These are phyloP conservation scores for Hoplodrina ambigua DNA, from an alignment of 2,888 invertebrate species.

Conservation along the genomic window DNA sequence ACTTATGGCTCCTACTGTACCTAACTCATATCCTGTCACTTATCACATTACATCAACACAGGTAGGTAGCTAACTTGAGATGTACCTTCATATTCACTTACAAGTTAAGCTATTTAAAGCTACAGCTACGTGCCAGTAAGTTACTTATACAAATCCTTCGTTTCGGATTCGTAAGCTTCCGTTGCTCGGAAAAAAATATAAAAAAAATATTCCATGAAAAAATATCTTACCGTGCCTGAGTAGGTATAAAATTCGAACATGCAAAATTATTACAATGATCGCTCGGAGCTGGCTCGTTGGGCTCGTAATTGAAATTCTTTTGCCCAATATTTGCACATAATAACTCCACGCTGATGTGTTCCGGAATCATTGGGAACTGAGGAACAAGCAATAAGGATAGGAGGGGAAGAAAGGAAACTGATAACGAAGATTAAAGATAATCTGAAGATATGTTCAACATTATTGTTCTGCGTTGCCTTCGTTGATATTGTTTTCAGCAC, in stretches of 20 bases:
- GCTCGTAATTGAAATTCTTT: constrained; percentile 54
- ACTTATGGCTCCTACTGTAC: no score
- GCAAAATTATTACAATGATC: constrained; percentile 49
- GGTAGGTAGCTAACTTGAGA: no score
- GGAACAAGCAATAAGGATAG: constrained; percentile 40
- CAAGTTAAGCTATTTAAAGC: not conserved
- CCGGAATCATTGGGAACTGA: constrained; percentile 47
- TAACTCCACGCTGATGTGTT: constrained; percentile 45
- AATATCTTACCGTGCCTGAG: not conserved
- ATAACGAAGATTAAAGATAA: constrained; percentile 32
- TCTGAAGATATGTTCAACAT: constrained; percentile 18
- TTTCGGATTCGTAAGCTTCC: constrained; percentile 1
- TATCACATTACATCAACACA: not conserved
- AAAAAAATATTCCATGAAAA: constrained; percentile 24
- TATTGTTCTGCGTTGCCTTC: constrained; percentile 4
- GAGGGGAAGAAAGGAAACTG: constrained; percentile 23
- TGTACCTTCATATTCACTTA: not conserved
- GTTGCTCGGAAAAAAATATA: constrained; percentile 8
- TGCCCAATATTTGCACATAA: constrained; percentile 53
- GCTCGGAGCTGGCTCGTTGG: not conserved
- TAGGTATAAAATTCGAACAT: constrained; percentile 42
- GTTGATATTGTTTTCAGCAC: not conserved
- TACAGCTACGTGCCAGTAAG: not conserved
- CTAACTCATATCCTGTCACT: no score
- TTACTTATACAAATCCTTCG: not conserved